Percentiles rank a stretch among this genome's conserved stretches.
Conservation (phyloP, 2,113 vertebrate species). For the Tricholaema leucomelas region DNA sequence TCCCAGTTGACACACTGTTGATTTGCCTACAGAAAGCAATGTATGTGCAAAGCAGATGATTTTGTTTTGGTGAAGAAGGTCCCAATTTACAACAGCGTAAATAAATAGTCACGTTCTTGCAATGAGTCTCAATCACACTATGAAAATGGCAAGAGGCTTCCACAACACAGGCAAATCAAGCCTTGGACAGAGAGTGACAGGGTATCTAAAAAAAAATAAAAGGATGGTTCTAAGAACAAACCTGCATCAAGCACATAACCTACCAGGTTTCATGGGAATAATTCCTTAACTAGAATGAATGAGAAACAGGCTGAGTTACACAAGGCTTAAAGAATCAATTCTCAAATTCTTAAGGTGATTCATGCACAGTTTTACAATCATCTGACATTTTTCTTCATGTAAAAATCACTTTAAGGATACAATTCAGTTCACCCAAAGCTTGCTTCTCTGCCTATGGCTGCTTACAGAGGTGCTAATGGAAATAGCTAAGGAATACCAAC, state of each 20-base stretch:
- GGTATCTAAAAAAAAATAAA: not conserved
- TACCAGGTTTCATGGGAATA: conserved; percentile 63
- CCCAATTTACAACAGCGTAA: not conserved
- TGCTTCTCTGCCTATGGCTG: conserved; percentile 35
- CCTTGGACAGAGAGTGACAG: conserved; percentile 39
- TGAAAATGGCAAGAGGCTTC: conserved; percentile 29
- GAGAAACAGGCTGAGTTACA: conserved; percentile 62
- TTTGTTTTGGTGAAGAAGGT: not conserved
- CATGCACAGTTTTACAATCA: conserved; percentile 61
- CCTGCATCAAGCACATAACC: conserved; percentile 48
- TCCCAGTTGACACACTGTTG: not conserved
- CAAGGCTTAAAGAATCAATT: conserved; percentile 25
- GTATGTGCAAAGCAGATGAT: not conserved
- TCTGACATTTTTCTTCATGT: conserved; percentile 49
- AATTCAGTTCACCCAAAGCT: conserved; percentile 49
- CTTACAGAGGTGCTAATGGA: conserved; percentile 65
- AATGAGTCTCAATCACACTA: conserved; percentile 25
- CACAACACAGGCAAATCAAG: conserved; percentile 45
- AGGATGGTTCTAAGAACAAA: conserved; percentile 53
- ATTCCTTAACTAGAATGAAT: conserved; percentile 70
- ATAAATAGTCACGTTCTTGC: conserved; percentile 39
- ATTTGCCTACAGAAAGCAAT: conserved; percentile 41
- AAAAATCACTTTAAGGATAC: conserved; percentile 57
- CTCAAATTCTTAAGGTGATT: conserved; percentile 55
- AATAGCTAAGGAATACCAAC: conserved; percentile 61